Percentiles rank a stretch among this genome's conserved stretches.
phyloP scores from a whole-genome alignment of 1,140 invertebrate species.

The Drosophila sulfurigaster region DNA sequence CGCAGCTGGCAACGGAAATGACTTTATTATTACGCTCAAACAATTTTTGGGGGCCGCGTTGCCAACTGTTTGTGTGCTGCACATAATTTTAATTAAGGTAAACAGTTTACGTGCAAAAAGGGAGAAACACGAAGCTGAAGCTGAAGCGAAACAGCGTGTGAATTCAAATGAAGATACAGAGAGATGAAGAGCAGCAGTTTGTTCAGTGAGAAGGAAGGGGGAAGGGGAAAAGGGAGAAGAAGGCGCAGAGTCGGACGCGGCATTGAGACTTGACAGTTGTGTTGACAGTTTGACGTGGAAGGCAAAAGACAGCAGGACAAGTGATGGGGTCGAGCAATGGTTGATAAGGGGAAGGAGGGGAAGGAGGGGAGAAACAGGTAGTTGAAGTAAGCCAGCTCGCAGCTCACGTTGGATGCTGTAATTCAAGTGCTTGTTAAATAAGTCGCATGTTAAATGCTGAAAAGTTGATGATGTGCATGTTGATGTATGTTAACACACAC shows the following conservation, averaged over 20 bases:
- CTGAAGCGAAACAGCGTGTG: constrained; percentile 41
- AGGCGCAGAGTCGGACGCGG: constrained; percentile 10
- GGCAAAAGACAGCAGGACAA: constrained; percentile 14
- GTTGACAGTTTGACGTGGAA: constrained; percentile 51
- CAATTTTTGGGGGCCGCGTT: constrained; percentile 51
- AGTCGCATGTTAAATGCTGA: constrained; percentile 48
- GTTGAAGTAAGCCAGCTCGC: constrained; percentile 6
- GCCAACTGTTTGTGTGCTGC: constrained; percentile 55
- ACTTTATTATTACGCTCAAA: constrained; percentile 67
- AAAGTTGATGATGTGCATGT: constrained; percentile 44
- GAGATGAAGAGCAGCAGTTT: constrained; percentile 1
- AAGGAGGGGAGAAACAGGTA: background rate
- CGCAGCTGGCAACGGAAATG: constrained; percentile 55
- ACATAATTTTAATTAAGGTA: constrained; percentile 71
- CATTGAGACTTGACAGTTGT: constrained; percentile 55
- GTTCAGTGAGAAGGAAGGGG: too few species aligned
- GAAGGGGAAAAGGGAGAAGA: background rate
- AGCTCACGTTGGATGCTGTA: constrained; percentile 39
- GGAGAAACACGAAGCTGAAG: constrained; percentile 1
- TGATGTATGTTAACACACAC: constrained; percentile 13
- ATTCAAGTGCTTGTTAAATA: constrained; percentile 56
- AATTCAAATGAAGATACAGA: constrained; percentile 51
- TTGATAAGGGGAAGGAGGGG: background rate
- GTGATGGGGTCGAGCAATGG: background rate
- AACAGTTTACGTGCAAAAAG: constrained; percentile 59